phyloP scores from a whole-genome alignment of 2,797 vertebrate species.

The Rhinella marina region DNA sequence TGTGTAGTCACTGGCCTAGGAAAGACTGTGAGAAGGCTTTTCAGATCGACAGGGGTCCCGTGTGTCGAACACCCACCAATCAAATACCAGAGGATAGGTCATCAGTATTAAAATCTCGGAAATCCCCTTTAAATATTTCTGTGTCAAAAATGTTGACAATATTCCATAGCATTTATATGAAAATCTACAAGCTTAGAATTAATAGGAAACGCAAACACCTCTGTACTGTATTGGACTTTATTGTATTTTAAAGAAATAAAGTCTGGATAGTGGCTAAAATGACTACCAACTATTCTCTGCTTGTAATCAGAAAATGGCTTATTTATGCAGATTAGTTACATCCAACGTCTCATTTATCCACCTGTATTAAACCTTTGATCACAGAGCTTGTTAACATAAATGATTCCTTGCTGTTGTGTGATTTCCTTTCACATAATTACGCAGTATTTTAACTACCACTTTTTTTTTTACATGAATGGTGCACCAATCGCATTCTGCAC shows the following conservation, averaged over 20 bases:
- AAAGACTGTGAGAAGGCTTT: no score
- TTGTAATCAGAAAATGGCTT: constrained; percentile 73
- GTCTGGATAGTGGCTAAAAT: background rate
- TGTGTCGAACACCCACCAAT: no score
- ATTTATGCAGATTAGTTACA: constrained; percentile 77
- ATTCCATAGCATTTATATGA: background rate
- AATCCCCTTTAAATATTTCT: background rate
- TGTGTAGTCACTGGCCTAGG: no score
- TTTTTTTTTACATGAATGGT: constrained; percentile 70
- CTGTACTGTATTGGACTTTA: background rate
- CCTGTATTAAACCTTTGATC: constrained; percentile 80
- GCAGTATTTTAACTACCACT: constrained; percentile 69
- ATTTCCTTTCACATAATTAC: constrained; percentile 78
- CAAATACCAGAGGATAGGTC: no score
- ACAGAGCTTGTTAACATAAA: constrained; percentile 81
- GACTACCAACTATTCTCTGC: constrained; percentile 73
- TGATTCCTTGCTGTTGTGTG: constrained; percentile 77
- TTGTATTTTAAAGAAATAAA: background rate
- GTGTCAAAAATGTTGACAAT: background rate
- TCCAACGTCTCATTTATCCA: constrained; percentile 75
- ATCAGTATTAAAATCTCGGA: no score
- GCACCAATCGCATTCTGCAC: constrained; percentile 72
- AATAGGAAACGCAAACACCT: background rate
- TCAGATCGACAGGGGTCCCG: no score
- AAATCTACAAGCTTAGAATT: background rate